Evolutionary conservation across 2,797 vertebrate species (phyloP).

Genomic region (Pyrocephalus nanus): DNA sequence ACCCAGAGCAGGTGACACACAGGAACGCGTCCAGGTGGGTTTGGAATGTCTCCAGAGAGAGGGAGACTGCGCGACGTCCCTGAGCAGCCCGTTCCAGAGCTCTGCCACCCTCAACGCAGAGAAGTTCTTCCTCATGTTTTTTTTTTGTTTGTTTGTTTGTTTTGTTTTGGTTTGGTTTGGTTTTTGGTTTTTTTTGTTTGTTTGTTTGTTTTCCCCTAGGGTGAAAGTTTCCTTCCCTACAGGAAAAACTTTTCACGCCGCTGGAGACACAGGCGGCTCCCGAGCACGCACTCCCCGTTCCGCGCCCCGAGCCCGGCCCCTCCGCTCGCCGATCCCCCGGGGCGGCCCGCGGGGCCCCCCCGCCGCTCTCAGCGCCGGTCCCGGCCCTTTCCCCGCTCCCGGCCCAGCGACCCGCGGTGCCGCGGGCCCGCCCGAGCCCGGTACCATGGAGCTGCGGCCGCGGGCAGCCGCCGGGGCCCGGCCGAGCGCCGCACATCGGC

Average conservation of each 20-base stretch:
- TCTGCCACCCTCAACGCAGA: background rate
- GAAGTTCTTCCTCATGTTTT: too few relatives aligned
- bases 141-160: too few relatives aligned
- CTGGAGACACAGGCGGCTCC: accelerated
- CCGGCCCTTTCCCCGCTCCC: background rate
- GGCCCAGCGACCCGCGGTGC: too few relatives aligned
- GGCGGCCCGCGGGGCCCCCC: background rate
- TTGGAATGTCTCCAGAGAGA: background rate
- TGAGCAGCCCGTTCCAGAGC: background rate
- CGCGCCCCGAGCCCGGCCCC: accelerated
- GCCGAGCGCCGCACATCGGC: background rate
- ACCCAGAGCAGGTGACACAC: background rate
- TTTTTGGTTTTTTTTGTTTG: too few relatives aligned
- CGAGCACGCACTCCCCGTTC: accelerated
- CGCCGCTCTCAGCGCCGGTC: background rate
- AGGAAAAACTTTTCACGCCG: background rate
- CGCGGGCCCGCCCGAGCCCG: background rate
- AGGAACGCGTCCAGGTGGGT: background rate
- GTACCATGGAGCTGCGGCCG: background rate
- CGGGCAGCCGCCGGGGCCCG: background rate
- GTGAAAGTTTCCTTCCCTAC: background rate
- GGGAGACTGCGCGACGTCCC: background rate
- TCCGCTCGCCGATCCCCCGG: background rate
- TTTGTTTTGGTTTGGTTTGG: too few relatives aligned
- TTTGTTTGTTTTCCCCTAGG: accelerated